These are phyloP conservation scores for Hyles euphorbiae DNA, from an alignment of 1,140 invertebrate species.

Conservation along the genomic window DNA sequence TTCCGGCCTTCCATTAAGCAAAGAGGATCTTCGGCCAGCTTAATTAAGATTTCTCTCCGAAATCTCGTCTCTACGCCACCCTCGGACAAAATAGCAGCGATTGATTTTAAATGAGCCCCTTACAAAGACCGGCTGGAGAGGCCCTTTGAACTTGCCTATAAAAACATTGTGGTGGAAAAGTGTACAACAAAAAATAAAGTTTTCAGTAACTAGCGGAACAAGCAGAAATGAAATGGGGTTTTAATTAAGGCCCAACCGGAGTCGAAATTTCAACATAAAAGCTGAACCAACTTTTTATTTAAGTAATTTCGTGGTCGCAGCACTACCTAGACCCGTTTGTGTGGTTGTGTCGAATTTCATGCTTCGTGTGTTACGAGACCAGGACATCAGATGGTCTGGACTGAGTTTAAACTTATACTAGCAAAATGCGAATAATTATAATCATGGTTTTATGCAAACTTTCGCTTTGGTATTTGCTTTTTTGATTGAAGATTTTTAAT, in stretches of 20 bases:
- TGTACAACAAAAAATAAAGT: conserved; percentile 17
- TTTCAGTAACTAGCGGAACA: conserved; percentile 13
- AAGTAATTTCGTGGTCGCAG: too few relatives aligned
- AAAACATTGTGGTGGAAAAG: conserved; percentile 43
- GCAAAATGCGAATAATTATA: too few relatives aligned
- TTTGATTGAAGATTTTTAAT: too few relatives aligned
- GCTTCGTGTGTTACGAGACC: too few relatives aligned
- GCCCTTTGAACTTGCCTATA: conserved; percentile 37
- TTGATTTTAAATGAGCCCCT: conserved; percentile 68
- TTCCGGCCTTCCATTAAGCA: conserved; percentile 61
- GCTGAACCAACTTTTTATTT: too few relatives aligned
- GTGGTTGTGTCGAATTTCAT: too few relatives aligned
- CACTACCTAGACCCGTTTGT: too few relatives aligned
- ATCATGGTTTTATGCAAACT: too few relatives aligned
- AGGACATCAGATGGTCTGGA: too few relatives aligned
- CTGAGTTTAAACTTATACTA: too few relatives aligned
- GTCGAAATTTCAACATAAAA: neutral
- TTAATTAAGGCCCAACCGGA: conserved; percentile 11
- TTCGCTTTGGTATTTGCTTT: too few relatives aligned
- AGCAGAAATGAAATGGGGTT: conserved; percentile 15
- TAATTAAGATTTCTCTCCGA: conserved; percentile 71
- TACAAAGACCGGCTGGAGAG: conserved; percentile 46
- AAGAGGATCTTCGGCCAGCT: conserved; percentile 59
- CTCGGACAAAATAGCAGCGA: conserved; percentile 54
- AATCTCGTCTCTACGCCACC: conserved; percentile 54